These are phyloP conservation scores for Gymnocypris eckloni DNA, from an alignment of 2,797 vertebrate species.

Conservation along the genomic window DNA sequence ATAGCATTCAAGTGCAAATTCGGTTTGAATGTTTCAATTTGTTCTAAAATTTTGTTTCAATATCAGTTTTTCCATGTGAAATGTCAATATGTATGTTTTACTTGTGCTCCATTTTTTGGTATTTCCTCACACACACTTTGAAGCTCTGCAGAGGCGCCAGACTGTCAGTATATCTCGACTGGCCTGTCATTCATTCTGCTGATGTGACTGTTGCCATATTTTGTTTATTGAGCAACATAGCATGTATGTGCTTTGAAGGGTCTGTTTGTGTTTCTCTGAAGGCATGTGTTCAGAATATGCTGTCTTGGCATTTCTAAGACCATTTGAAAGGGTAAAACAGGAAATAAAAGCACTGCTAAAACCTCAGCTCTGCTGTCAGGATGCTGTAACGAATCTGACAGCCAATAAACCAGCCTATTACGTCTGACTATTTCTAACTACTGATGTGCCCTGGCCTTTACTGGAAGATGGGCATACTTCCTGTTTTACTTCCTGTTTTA, in stretches of 20 bases:
- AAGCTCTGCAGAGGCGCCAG: background rate
- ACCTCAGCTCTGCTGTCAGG: slow-evolving; percentile 6
- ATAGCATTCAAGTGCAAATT: background rate
- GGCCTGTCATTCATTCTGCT: slow-evolving; percentile 17
- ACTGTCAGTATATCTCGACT: background rate
- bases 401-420: slow-evolving; percentile 10
- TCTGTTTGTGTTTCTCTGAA: slow-evolving; percentile 28
- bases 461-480: background rate
- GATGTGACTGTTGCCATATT: slow-evolving; percentile 27
- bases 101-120: background rate
- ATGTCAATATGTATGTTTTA: background rate
- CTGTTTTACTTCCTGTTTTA: slow-evolving; percentile 17
- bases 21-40: background rate
- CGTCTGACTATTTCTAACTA: slow-evolving; percentile 42
- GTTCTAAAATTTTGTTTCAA: background rate
- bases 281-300: slow-evolving; percentile 25
- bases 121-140: background rate
- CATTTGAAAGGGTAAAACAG: background rate
- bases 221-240: slow-evolving; percentile 32
- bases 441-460: background rate
- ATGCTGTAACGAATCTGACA: slow-evolving; percentile 31
- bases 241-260: slow-evolving; percentile 14
- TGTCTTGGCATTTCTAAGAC: background rate
- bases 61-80: background rate
- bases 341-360: slow-evolving; percentile 21